phyloP scores from a whole-genome alignment of 2,113 vertebrate species.

The Hemichromis elongatus region DNA sequence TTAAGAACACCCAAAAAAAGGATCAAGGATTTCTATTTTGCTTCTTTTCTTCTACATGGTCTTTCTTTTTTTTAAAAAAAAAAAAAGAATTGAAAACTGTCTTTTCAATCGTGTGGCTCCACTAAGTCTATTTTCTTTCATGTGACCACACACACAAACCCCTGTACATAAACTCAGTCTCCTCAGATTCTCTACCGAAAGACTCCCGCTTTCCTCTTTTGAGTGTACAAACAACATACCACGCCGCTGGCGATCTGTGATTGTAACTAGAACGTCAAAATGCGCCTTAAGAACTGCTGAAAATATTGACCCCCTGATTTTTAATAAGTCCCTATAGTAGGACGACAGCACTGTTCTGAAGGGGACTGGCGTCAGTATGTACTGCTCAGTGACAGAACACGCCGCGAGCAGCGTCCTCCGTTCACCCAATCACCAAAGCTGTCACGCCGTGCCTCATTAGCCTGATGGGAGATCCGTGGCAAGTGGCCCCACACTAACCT shows the following conservation, averaged over 20 bases:
- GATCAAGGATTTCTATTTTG: constrained; percentile 44
- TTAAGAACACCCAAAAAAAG: constrained; percentile 44
- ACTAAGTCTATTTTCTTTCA: neutral
- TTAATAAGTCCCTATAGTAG: constrained; percentile 10
- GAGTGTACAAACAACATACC: neutral
- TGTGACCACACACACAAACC: neutral
- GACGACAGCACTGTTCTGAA: neutral
- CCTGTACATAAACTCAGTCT: neutral
- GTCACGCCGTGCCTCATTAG: constrained; percentile 58
- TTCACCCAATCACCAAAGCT: constrained; percentile 48
- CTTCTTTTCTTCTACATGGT: neutral
- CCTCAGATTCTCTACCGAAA: neutral
- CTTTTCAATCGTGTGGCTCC: neutral
- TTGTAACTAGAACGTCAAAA: neutral
- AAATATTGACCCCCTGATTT: neutral
- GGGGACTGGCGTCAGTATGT: neutral
- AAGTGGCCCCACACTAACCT: constrained; percentile 34
- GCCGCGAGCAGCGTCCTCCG: constrained; percentile 20
- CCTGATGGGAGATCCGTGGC: constrained; percentile 60
- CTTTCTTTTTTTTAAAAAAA: neutral
- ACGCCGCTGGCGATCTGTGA: neutral
- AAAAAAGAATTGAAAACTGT: neutral
- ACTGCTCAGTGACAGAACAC: constrained; percentile 37
- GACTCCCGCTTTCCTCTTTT: neutral
- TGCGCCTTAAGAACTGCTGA: neutral